Conservation (phyloP, 2,888 invertebrate genomes). For the Cantharis rufa region DNA sequence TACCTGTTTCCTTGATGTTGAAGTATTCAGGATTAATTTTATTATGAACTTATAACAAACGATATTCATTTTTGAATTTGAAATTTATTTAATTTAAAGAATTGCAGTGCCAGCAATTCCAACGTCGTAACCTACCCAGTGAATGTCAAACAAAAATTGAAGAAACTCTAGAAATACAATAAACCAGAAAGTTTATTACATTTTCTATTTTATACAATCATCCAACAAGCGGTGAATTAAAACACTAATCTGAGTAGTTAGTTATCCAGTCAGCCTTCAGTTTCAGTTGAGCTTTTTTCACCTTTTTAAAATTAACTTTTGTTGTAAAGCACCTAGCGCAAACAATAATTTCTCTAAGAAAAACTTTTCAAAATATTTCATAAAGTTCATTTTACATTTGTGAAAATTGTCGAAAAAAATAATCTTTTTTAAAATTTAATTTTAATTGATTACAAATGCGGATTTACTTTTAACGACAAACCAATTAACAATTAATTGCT, state of each 20-base stretch:
- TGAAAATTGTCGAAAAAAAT: not conserved
- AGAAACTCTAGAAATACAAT: not conserved
- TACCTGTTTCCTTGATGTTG: not conserved
- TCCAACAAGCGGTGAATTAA: not conserved
- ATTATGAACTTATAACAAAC: not conserved
- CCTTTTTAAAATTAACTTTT: not conserved
- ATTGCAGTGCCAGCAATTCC: not conserved
- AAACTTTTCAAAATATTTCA: not conserved
- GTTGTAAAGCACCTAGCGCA: not conserved
- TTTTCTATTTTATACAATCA: not conserved
- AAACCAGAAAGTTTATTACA: not conserved
- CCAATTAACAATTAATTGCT: not conserved
- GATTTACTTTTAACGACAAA: not conserved
- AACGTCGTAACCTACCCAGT: not conserved
- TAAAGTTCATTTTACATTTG: not conserved
- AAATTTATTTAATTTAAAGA: not conserved
- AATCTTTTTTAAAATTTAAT: not conserved
- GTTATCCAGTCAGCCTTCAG: not conserved
- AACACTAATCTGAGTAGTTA: not conserved
- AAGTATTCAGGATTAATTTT: not conserved
- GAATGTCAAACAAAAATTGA: not conserved
- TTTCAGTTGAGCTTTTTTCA: not conserved
- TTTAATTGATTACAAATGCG: not conserved
- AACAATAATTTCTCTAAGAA: not conserved
- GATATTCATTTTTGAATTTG: not conserved